These are phyloP conservation scores for Pelmatolapia mariae DNA, from an alignment of 2,113 vertebrate genomes.

Conservation along the genomic window DNA sequence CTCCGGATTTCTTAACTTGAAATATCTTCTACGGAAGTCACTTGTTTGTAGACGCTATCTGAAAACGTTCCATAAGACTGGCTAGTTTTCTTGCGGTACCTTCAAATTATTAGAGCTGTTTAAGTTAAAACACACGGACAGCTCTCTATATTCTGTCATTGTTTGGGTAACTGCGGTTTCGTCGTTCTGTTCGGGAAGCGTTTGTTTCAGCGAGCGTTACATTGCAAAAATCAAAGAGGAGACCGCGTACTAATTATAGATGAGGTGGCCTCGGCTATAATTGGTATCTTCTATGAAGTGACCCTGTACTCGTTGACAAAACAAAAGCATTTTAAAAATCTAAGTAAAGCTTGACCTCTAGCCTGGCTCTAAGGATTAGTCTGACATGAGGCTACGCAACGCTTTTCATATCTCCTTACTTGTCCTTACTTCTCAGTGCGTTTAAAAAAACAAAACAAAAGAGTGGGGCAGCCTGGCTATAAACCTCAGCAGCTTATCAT, in stretches of 20 bases:
- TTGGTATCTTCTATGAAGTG: background rate
- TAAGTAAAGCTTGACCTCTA: background rate
- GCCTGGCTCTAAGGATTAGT: background rate
- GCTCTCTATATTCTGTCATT: background rate
- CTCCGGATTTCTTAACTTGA: background rate
- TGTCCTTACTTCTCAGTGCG: background rate
- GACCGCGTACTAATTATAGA: background rate
- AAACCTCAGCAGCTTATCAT: background rate
- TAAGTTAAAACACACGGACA: background rate
- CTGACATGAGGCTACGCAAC: background rate
- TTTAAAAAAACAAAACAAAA: background rate
- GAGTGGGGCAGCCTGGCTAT: background rate
- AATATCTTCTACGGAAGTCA: background rate
- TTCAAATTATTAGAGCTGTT: background rate
- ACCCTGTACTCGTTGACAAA: background rate
- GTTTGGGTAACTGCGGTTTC: background rate
- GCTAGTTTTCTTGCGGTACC: background rate
- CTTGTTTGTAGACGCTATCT: background rate
- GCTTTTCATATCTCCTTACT: background rate
- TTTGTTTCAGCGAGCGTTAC: background rate
- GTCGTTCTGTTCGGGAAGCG: background rate
- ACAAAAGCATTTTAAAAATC: background rate
- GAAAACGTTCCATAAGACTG: background rate
- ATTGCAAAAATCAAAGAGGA: background rate
- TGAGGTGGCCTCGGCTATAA: background rate